Conservation (phyloP, 2,888 invertebrate species). For the Gymnosoma rotundatum region DNA sequence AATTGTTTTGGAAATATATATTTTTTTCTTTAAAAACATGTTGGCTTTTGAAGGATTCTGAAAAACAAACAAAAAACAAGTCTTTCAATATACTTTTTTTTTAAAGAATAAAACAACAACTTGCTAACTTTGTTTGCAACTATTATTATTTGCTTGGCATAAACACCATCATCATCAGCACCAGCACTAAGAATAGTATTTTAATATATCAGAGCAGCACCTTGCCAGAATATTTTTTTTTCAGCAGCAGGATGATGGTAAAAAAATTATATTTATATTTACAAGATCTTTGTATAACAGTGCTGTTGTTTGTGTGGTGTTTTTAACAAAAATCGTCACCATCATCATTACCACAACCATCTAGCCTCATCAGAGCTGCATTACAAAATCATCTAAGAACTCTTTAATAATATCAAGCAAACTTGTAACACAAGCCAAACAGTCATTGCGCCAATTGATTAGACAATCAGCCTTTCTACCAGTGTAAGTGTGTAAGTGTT, state of each 20-base stretch:
- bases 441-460: background rate
- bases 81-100: slow-evolving; percentile 1
- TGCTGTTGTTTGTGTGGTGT: slow-evolving; percentile 34
- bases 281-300: slow-evolving; percentile 41
- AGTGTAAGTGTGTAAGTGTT: background rate
- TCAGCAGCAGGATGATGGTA: background rate
- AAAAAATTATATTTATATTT: slow-evolving; percentile 21
- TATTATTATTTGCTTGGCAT: slow-evolving; percentile 11
- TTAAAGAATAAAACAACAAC: slow-evolving; percentile 13
- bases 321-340: slow-evolving; percentile 7
- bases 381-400: slow-evolving; percentile 34
- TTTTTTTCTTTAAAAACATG: background rate
- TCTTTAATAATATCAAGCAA: background rate
- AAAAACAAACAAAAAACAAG: background rate
- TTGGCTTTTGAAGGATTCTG: slow-evolving; percentile 19
- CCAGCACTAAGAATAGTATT: background rate
- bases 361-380: background rate
- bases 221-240: background rate
- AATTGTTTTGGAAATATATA: background rate
- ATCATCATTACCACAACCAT: background rate
- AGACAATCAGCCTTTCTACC: background rate
- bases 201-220: background rate
- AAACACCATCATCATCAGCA: background rate
- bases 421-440: slow-evolving; percentile 14
- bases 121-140: slow-evolving; percentile 6